Percentiles rank a stretch among this genome's conserved stretches.
Evolutionary conservation across 2,113 vertebrate genomes (phyloP).

Genomic region (Campylomormyrus tamandua): DNA sequence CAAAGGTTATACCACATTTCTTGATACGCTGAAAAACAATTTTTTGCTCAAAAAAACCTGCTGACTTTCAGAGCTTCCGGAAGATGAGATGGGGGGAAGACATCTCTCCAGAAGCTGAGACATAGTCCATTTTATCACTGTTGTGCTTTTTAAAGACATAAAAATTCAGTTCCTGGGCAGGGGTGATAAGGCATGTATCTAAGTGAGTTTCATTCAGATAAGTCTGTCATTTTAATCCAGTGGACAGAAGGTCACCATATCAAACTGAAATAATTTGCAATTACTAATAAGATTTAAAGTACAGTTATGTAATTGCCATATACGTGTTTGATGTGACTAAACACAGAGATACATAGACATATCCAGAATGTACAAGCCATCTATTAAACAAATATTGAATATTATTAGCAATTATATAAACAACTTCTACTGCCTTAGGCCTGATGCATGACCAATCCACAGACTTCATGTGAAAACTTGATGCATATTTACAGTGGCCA

Average conservation of each 20-base stretch:
- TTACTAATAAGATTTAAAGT: neutral
- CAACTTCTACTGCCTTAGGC: slow-evolving; percentile 33
- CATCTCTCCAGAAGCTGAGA: neutral
- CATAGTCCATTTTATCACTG: neutral
- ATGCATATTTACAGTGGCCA: neutral
- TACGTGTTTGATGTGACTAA: neutral
- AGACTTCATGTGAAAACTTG: neutral
- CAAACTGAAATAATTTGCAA: neutral
- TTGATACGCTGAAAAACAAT: neutral
- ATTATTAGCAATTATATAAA: neutral
- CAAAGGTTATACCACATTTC: neutral
- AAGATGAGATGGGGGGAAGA: neutral
- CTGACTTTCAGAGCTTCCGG: neutral
- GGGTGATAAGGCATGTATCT: neutral
- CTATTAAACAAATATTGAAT: slow-evolving; percentile 2
- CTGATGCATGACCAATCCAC: slow-evolving; percentile 47
- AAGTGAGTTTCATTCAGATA: neutral
- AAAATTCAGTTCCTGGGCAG: neutral
- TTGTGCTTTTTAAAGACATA: slow-evolving; percentile 4
- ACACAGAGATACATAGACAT: slow-evolving; percentile 34
- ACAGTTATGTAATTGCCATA: neutral
- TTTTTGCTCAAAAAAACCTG: neutral
- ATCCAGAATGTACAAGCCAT: slow-evolving; percentile 31
- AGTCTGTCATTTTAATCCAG: neutral
- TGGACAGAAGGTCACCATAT: neutral